Evolutionary conservation across 1,140 invertebrate genomes (phyloP).

Genomic region (Zaprionus davidi): DNA sequence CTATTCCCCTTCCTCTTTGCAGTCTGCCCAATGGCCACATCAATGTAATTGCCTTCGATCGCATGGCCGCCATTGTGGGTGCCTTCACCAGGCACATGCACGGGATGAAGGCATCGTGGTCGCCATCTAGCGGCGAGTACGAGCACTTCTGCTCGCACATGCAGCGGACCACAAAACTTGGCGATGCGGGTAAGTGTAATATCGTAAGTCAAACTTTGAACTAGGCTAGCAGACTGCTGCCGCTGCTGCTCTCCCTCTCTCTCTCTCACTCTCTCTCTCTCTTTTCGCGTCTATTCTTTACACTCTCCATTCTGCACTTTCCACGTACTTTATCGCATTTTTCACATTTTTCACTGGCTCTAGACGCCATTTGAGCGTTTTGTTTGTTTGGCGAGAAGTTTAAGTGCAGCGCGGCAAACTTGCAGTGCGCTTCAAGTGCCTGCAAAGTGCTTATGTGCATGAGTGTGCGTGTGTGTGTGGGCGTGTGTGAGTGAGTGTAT

Average conservation of each 20-base stretch:
- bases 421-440: conserved; percentile 44
- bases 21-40: conserved; percentile 83
- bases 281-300: conserved; percentile 26
- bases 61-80: conserved; percentile 81
- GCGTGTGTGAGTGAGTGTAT: conserved; percentile 10
- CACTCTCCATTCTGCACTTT: conserved; percentile 34
- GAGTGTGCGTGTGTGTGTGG: conserved; percentile 4
- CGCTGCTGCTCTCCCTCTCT: neutral
- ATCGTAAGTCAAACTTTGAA: conserved; percentile 37
- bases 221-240: neutral
- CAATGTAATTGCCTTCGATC: conserved; percentile 83
- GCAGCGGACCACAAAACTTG: conserved; percentile 78
- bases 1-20: conserved; percentile 20
- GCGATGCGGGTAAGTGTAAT: conserved; percentile 81
- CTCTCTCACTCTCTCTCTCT: neutral
- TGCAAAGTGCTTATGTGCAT: conserved; percentile 19
- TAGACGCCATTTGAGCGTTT: conserved; percentile 48
- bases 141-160: conserved; percentile 79
- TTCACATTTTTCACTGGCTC: conserved; percentile 20
- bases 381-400: conserved; percentile 47
- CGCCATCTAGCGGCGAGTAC: conserved; percentile 76
- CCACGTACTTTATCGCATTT: conserved; percentile 39
- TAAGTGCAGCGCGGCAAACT: conserved; percentile 49
- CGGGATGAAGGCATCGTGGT: conserved; percentile 64
- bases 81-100: conserved; percentile 83